phyloP scores from a whole-genome alignment of 2,797 vertebrate species.

The Spinus olivaceus region DNA sequence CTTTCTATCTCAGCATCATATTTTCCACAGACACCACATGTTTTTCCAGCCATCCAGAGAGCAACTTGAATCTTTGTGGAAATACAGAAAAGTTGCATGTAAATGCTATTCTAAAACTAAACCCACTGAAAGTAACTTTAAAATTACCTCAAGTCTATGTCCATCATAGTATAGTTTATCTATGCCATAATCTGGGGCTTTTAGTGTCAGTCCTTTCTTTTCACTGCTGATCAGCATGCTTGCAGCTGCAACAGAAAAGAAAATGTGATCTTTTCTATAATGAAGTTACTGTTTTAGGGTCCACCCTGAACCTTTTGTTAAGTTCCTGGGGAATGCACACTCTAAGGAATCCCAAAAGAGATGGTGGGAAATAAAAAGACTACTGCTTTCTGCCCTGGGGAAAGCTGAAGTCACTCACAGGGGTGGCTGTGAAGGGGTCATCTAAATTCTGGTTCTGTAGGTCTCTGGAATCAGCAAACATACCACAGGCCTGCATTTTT shows the following conservation, averaged over 20 bases:
- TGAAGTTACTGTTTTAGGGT: background rate
- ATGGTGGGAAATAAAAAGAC: background rate
- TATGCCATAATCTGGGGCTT: constrained; percentile 73
- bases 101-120: background rate
- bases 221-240: constrained; percentile 63
- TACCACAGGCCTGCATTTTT: background rate
- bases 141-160: constrained; percentile 69
- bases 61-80: constrained; percentile 74
- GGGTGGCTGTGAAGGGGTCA: background rate
- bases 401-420: background rate
- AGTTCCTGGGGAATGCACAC: background rate
- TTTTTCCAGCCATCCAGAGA: constrained; percentile 84
- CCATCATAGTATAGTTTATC: constrained; percentile 76
- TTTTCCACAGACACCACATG: constrained; percentile 82
- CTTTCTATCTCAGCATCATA: constrained; percentile 78
- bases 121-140: background rate
- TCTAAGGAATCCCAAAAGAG: background rate
- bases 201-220: constrained; percentile 70
- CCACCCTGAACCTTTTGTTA: background rate
- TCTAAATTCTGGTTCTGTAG: background rate
- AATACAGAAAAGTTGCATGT: background rate
- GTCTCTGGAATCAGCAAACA: background rate
- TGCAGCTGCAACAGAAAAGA: constrained; percentile 4
- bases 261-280: background rate
- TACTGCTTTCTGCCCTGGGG: background rate